A percentile compares a stretch with the other conserved stretches of the same genome.
Conservation (phyloP, 2,888 invertebrate genomes). For the Dromius quadrimaculatus region DNA sequence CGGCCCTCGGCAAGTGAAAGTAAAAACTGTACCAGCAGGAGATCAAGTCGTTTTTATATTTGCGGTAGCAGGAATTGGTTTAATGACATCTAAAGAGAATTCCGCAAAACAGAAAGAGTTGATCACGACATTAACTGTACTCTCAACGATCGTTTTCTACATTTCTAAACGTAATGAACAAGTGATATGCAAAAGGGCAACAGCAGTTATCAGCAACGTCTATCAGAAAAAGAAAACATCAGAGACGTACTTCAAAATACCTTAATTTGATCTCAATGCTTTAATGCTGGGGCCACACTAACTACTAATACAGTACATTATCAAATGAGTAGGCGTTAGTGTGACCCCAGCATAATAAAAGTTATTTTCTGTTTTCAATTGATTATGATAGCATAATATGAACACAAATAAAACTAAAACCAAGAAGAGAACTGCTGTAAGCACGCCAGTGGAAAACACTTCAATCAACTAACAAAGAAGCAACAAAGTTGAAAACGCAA, state of each 20-base stretch:
- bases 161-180: constrained; percentile 21
- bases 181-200: constrained; percentile 36
- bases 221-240: neutral
- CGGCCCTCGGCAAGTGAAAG: constrained; percentile 11
- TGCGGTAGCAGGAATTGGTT: neutral
- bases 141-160: constrained; percentile 5
- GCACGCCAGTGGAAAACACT: too few relatives aligned
- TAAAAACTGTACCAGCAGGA: constrained; percentile 14
- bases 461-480: too few relatives aligned
- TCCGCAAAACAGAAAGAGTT: constrained; percentile 7
- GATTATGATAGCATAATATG: too few relatives aligned
- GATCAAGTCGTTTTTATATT: neutral
- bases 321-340: too few relatives aligned
- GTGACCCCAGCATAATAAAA: too few relatives aligned
- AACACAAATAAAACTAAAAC: neutral
- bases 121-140: constrained; percentile 15
- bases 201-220: neutral
- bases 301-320: too few relatives aligned
- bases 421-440: constrained; percentile 11
- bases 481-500: neutral
- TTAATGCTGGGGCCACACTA: too few relatives aligned
- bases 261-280: too few relatives aligned
- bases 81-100: neutral
- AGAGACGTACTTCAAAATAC: neutral
- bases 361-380: too few relatives aligned